These are phyloP conservation scores for Venustaconcha ellipsiformis DNA, from an alignment of 1,140 invertebrate species.

Conservation along the genomic window DNA sequence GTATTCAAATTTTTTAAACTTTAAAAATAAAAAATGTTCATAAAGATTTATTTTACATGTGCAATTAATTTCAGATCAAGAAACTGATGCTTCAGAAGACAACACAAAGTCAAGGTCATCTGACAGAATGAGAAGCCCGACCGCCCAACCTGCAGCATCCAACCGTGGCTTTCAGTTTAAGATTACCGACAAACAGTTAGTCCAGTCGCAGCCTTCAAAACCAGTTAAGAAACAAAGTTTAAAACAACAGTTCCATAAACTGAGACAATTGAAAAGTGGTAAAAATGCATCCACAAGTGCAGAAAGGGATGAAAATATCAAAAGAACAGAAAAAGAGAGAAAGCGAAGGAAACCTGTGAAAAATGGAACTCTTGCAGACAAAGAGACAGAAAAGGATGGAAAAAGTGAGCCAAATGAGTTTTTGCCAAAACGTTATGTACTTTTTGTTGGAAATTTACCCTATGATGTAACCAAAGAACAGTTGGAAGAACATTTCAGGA, in stretches of 20 bases:
- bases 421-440: slow-evolving; percentile 42
- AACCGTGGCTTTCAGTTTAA: not conserved
- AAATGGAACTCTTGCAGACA: not conserved
- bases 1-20: slow-evolving; percentile 12
- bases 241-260: slow-evolving; percentile 2
- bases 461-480: slow-evolving; percentile 54
- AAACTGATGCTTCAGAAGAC: not conserved
- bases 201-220: not conserved
- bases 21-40: not conserved
- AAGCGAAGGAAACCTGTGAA: not conserved
- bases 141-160: not conserved
- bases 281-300: slow-evolving; percentile 3
- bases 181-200: not conserved
- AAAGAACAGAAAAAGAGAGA: not conserved
- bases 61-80: not conserved
- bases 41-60: not conserved
- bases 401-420: slow-evolving; percentile 19
- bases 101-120: not conserved
- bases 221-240: not conserved
- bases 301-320: not conserved
- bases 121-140: not conserved
- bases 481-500: slow-evolving; percentile 57
- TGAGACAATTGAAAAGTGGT: not conserved
- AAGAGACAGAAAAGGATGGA: not conserved
- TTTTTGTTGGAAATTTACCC: slow-evolving; percentile 61